Evolutionary conservation across 2,888 invertebrate species (phyloP).

Genomic region (Onthophagus sagittarius): DNA sequence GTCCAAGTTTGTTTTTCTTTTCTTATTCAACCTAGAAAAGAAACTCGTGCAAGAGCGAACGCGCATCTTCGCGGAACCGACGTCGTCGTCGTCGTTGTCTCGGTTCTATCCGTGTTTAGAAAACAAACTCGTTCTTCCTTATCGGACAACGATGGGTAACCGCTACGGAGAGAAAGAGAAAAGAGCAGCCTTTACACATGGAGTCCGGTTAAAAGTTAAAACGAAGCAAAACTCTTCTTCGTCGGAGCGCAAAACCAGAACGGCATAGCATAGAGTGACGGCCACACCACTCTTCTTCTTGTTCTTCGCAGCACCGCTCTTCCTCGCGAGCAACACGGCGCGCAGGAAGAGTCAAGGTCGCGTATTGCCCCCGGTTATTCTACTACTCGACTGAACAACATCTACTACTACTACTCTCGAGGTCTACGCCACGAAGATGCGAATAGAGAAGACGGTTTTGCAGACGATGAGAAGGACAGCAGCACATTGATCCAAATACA

Average conservation of each 20-base stretch:
- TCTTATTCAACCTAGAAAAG: not conserved
- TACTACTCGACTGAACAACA: conserved; percentile 33
- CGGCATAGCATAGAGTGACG: not conserved
- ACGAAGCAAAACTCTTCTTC: not conserved
- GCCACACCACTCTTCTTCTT: conserved; percentile 11
- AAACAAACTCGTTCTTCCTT: conserved; percentile 24
- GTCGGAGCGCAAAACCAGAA: conserved; percentile 9
- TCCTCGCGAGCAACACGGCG: conserved; percentile 26
- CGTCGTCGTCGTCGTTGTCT: not conserved
- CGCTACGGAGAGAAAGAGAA: conserved; percentile 21
- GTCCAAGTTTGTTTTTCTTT: not conserved
- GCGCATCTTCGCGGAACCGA: not conserved
- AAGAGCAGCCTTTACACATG: conserved; percentile 23
- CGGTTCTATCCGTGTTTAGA: conserved; percentile 3
- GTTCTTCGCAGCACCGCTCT: conserved; percentile 18
- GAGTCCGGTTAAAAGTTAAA: too few relatives aligned
- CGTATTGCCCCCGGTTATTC: conserved; percentile 34
- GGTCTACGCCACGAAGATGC: conserved; percentile 22
- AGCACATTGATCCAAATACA: conserved; percentile 33
- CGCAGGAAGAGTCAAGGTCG: conserved; percentile 34
- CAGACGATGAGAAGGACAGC: conserved; percentile 26
- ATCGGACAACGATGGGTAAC: conserved; percentile 4
- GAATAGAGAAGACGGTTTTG: conserved; percentile 16
- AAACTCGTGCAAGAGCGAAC: not conserved
- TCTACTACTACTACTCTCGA: conserved; percentile 23